Percentiles rank a stretch among this genome's conserved stretches.
Evolutionary conservation across 2,797 vertebrate species (phyloP).

Genomic region (Phalloptychus januarius): DNA sequence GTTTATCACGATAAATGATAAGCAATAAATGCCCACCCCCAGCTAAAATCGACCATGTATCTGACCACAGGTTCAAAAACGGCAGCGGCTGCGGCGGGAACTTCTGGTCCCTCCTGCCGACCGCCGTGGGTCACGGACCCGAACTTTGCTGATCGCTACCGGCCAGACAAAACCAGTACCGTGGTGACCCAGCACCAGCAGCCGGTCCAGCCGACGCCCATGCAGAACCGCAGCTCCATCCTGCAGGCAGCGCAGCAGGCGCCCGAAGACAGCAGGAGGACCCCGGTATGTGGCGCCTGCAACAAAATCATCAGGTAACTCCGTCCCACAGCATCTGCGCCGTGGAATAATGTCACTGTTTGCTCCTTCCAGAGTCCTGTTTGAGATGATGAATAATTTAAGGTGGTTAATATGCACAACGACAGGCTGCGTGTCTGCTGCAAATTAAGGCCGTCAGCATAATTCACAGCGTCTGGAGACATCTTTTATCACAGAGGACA

Average conservation of each 20-base stretch:
- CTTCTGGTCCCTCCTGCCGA: conserved; percentile 80
- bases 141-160: conserved; percentile 91
- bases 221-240: conserved; percentile 96
- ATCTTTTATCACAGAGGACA: conserved; percentile 37
- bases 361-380: conserved; percentile 25
- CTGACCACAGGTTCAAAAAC: conserved; percentile 59
- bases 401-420: conserved; percentile 22
- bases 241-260: conserved; percentile 91
- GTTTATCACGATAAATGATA: too few species aligned
- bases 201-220: conserved; percentile 89
- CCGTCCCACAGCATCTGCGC: background rate
- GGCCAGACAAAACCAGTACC: conserved; percentile 93
- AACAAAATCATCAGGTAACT: conserved; percentile 96
- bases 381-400: conserved; percentile 31
- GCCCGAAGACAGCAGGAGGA: conserved; percentile 83
- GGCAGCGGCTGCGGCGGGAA: conserved; percentile 34
- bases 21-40: too few species aligned
- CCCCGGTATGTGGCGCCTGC: conserved; percentile 92
- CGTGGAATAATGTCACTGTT: conserved; percentile 7
- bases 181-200: conserved; percentile 95
- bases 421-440: conserved; percentile 35
- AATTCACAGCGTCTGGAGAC: conserved; percentile 47
- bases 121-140: conserved; percentile 96
- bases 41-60: background rate
- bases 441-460: conserved; percentile 48